Percentiles rank a stretch among this genome's conserved stretches.
phyloP scores from a whole-genome alignment of 2,797 vertebrate species.

The Parauchenoglanis ngamensis region DNA sequence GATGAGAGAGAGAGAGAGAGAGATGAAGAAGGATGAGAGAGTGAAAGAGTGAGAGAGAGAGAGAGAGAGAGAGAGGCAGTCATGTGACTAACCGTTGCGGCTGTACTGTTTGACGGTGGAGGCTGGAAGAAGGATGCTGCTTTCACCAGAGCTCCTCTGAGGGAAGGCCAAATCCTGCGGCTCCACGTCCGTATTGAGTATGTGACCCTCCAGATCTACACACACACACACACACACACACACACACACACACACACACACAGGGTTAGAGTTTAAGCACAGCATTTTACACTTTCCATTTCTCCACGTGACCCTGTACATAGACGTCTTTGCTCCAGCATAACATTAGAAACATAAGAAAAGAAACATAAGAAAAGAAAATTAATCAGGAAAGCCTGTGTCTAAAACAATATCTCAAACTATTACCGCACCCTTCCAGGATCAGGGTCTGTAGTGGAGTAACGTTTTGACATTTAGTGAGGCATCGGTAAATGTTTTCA shows the following conservation, averaged over 20 bases:
- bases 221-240: constrained; percentile 46
- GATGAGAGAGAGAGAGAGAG: too few relatives aligned
- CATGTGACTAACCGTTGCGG: constrained; percentile 83
- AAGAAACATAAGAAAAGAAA: too few relatives aligned
- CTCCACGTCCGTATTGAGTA: constrained; percentile 89
- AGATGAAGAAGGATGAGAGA: too few relatives aligned
- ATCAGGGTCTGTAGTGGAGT: too few relatives aligned
- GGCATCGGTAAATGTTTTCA: too few relatives aligned
- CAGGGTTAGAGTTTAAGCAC: not conserved
- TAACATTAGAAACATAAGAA: not conserved
- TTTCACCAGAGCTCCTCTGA: constrained; percentile 83
- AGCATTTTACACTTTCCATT: not conserved
- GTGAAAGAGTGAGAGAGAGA: not conserved
- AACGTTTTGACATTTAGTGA: too few relatives aligned
- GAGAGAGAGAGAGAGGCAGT: not conserved
- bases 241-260: constrained; percentile 34
- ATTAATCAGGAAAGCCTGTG: too few relatives aligned
- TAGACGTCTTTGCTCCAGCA: not conserved
- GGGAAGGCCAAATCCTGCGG: constrained; percentile 90
- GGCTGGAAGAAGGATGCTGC: constrained; percentile 90
- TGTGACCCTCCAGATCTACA: constrained; percentile 87
- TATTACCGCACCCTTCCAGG: too few relatives aligned
- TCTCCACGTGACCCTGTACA: not conserved
- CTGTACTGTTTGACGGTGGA: constrained; percentile 96
- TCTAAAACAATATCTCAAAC: too few relatives aligned